Evolutionary conservation across 2,113 vertebrate species (phyloP).

Genomic region (Halichoeres trimaculatus): DNA sequence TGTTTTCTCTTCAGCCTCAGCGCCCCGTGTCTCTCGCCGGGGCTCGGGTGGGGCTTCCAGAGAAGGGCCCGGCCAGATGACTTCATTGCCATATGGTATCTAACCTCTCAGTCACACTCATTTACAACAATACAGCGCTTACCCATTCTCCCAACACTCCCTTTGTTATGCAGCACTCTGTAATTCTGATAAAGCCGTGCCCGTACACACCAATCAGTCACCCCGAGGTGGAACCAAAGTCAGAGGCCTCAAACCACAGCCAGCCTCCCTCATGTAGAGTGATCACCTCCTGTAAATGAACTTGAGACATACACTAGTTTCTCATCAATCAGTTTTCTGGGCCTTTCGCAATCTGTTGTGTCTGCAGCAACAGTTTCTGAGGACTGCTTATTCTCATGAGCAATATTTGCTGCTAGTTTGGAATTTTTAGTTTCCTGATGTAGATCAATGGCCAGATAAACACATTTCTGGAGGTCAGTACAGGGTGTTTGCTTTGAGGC

Average conservation of each 20-base stretch:
- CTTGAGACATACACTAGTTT: conserved; percentile 31
- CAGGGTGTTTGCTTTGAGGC: no score
- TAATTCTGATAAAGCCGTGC: conserved; percentile 69
- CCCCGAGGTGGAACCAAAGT: conserved; percentile 23
- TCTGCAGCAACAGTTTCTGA: conserved; percentile 17
- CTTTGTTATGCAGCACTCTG: conserved; percentile 66
- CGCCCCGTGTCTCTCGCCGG: conserved; percentile 75
- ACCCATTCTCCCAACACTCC: conserved; percentile 79
- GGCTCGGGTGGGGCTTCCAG: conserved; percentile 79
- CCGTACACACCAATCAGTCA: conserved; percentile 43
- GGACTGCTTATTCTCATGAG: conserved; percentile 6
- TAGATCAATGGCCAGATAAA: not conserved
- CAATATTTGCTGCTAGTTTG: conserved; percentile 16
- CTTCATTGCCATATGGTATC: conserved; percentile 84
- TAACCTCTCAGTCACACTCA: conserved; percentile 81
- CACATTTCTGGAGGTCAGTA: not conserved
- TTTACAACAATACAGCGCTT: conserved; percentile 73
- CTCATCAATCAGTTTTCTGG: not conserved
- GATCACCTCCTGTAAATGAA: conserved; percentile 25
- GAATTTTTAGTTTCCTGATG: conserved; percentile 3
- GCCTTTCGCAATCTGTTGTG: conserved; percentile 30
- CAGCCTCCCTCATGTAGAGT: conserved; percentile 27
- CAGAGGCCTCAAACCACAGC: conserved; percentile 55
- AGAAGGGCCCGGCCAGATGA: conserved; percentile 81
- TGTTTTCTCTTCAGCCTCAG: conserved; percentile 75